Evolutionary conservation across 2,113 vertebrate species (phyloP).

Genomic region (Lophochroa leadbeateri): DNA sequence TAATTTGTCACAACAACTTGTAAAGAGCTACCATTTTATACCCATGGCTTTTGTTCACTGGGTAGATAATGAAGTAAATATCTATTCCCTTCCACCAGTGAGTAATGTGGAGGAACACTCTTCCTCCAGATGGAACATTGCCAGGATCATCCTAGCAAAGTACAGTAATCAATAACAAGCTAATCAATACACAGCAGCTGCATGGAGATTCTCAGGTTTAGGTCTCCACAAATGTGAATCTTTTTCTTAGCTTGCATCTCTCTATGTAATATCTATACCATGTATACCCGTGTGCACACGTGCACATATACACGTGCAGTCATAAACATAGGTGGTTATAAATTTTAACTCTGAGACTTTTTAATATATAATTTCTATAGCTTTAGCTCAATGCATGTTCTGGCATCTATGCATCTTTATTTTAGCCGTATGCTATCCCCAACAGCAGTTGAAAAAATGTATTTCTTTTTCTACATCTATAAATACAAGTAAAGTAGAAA

Average conservation of each 20-base stretch:
- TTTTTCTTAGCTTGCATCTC: not conserved
- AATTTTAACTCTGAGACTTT: not conserved
- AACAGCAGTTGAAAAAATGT: not conserved
- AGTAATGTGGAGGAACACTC: not conserved
- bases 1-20: not conserved
- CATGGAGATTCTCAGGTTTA: not conserved
- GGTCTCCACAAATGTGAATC: rapidly evolving
- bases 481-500: not conserved
- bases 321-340: not conserved
- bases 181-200: not conserved
- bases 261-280: not conserved
- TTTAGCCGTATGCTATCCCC: not conserved
- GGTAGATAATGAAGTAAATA: not conserved
- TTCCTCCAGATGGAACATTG: not conserved
- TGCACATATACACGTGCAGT: not conserved
- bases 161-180: not conserved
- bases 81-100: not conserved
- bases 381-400: not conserved
- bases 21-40: not conserved
- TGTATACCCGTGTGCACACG: not conserved
- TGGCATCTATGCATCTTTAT: not conserved
- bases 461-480: not conserved
- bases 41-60: not conserved
- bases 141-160: not conserved
- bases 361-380: not conserved